Base-by-base conservation (phyloP, 2,113 vertebrate species). In the Gymnorhina tibicen region DNA sequence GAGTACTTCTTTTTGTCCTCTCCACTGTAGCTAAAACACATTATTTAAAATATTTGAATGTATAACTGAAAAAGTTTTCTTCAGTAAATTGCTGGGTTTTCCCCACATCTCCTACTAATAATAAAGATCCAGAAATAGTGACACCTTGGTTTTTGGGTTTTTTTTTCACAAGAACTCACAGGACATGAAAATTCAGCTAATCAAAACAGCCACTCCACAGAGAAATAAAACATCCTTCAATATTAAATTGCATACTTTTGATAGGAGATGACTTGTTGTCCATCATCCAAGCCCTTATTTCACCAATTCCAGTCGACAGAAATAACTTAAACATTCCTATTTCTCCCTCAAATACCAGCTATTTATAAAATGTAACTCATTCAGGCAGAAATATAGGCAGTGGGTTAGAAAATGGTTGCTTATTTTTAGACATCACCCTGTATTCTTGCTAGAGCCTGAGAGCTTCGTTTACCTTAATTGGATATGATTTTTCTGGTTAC, bases 401-500 rank as follows among this genome's bases (percentile, higher is more conserved):
- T 56, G 55, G 19, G 22, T 77, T 78, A 72, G 75, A 87, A 88
- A 91, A 93, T 35, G 13, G 39, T 59, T 85, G 26, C 75, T 93
- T 97, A 92, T 96, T 97, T 95, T 95, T 86, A 96, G 90, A 87
- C 49, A 82, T 64, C 68, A 66, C 74, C 28, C 27, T 73, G 10
- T 41, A 83, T 80, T 92, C 68, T 87, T 91, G 13, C 46, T 85
- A 70, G 37, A 82, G 46, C 39, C 32, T 60, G 47, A 88, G 53
- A 91, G 35, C 33, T 94, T 35, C n/a, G 55, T 69, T 82, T 93
- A 87, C 70, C 44, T 95, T 95, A 92, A 70, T 76, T 60, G 62
- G 50, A 68, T 94, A 21, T n/a, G 85, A 74, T 80, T 93, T 92
- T 94, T 86, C 77, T 89, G 35, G 74, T 90, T 95, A 78, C 77